phyloP scores from a whole-genome alignment of 2,888 invertebrate species.

The Dione vanillae region DNA sequence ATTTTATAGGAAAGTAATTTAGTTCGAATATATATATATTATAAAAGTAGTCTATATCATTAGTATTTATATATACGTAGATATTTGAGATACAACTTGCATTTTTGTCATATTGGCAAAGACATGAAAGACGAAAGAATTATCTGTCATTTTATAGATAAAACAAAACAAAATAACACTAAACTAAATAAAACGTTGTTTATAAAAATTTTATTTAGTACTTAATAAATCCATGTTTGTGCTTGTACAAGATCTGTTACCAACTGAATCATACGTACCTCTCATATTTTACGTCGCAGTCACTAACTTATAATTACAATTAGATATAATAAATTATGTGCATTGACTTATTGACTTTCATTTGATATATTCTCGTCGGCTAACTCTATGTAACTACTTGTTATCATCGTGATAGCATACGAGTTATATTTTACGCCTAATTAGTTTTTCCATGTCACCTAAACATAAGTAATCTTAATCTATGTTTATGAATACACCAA shows the following conservation, averaged over 20 bases:
- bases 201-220: background rate
- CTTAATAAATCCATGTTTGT: background rate
- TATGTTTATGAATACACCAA: conserved; percentile 66
- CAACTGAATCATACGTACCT: background rate
- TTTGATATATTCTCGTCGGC: conserved; percentile 47
- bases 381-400: conserved; percentile 29
- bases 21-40: no score
- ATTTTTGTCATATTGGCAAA: no score
- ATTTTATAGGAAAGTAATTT: background rate
- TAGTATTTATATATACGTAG: no score
- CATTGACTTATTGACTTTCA: conserved; percentile 47
- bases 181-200: no score
- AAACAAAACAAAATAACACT: no score
- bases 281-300: background rate
- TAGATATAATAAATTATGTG: conserved; percentile 40
- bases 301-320: conserved; percentile 7
- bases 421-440: conserved; percentile 53
- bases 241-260: conserved; percentile 4
- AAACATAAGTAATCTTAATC: conserved; percentile 63
- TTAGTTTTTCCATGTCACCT: conserved; percentile 63
- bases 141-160: no score
- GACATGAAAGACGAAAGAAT: no score
- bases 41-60: no score
- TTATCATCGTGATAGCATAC: conserved; percentile 38
- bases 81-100: no score